Evolutionary conservation across 2,113 vertebrate genomes (phyloP).

Genomic region (Anolis carolinensis): DNA sequence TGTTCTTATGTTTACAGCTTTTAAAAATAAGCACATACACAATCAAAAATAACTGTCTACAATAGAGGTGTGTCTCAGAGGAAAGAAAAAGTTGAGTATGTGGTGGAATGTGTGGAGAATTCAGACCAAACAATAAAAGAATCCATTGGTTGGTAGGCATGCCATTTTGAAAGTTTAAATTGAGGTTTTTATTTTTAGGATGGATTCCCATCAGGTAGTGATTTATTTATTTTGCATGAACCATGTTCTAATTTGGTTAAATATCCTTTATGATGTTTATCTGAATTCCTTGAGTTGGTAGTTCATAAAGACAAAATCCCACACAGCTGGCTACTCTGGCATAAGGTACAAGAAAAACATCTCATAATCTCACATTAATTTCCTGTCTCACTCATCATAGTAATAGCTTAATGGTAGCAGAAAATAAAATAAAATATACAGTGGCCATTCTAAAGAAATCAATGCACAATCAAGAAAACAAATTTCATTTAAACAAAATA

Average conservation of each 20-base stretch:
- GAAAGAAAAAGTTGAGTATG: not conserved
- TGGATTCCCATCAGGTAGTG: constrained; percentile 3
- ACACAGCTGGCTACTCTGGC: not conserved
- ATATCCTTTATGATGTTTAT: constrained; percentile 24
- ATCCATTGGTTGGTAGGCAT: constrained; percentile 5
- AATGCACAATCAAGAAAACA: not conserved
- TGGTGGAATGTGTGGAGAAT: not conserved
- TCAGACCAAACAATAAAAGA: constrained; percentile 9
- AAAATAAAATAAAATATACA: not conserved
- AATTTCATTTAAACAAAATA: not conserved
- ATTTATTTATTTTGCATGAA: constrained; percentile 27
- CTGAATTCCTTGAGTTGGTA: constrained; percentile 17
- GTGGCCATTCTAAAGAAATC: not conserved
- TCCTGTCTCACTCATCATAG: constrained; percentile 2
- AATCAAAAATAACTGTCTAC: constrained; percentile 8
- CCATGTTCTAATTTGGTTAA: constrained; percentile 31
- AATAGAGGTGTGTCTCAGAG: not conserved
- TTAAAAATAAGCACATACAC: not conserved
- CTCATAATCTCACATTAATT: not conserved
- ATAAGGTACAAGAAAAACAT: constrained; percentile 33
- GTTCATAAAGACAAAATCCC: not conserved
- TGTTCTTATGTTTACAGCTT: constrained; percentile 24
- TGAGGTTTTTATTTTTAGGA: constrained; percentile 16
- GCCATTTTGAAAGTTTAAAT: constrained; percentile 16
- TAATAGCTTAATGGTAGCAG: constrained; percentile 8